These are phyloP conservation scores for Hymenochirus boettgeri DNA, from an alignment of 2,113 vertebrate species.

Conservation along the genomic window DNA sequence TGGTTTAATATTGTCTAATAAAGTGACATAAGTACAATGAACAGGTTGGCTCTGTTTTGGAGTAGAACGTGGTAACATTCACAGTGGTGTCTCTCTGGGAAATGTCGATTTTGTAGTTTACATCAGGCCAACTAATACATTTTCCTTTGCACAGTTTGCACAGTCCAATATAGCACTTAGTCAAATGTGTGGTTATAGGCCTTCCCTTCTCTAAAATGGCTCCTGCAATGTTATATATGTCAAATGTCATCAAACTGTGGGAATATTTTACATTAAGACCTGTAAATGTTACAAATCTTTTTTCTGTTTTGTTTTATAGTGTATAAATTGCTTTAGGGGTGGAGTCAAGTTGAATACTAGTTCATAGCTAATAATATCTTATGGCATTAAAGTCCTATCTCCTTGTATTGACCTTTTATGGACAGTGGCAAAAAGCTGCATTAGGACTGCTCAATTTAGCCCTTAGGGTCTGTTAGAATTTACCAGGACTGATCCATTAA, in stretches of 20 bases:
- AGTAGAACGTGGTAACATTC: background rate
- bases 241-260: background rate
- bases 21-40: background rate
- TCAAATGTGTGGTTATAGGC: background rate
- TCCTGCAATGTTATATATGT: background rate
- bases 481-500: no score
- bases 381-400: no score
- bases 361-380: no score
- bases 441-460: no score
- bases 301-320: no score
- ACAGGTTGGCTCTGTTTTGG: background rate
- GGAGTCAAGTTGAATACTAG: no score
- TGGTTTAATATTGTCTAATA: background rate
- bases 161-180: background rate
- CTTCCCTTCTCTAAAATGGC: background rate
- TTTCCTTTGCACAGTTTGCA: background rate
- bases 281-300: background rate
- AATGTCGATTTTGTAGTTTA: background rate
- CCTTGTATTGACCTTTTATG: no score
- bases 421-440: no score
- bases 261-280: background rate
- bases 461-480: no score
- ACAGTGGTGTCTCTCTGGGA: background rate
- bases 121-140: background rate
- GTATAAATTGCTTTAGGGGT: no score